phyloP scores from a whole-genome alignment of 2,797 vertebrate species.

The Sebastolobus altivelis region DNA sequence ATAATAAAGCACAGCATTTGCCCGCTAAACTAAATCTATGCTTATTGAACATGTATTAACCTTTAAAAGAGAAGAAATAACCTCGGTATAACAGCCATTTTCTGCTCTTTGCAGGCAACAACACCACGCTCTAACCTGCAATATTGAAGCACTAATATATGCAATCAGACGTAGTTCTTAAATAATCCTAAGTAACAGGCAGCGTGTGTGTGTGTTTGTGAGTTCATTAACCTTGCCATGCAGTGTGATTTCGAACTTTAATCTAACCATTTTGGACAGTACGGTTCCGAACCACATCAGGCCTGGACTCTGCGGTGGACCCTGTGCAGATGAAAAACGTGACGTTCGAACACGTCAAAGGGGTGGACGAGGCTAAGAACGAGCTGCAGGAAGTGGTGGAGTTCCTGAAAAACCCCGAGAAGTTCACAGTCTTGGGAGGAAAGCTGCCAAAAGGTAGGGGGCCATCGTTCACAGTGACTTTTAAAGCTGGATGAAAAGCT shows the following conservation, averaged over 20 bases:
- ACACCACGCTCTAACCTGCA: not conserved
- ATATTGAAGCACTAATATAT: not conserved
- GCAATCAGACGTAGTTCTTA: not conserved
- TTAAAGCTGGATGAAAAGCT: not conserved
- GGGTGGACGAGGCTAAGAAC: conserved; percentile 97
- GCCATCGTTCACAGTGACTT: not conserved
- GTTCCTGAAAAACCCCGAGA: conserved; percentile 96
- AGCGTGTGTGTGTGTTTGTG: conserved; percentile 23
- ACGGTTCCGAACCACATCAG: conserved; percentile 96
- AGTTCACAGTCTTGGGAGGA: conserved; percentile 96
- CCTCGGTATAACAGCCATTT: not conserved
- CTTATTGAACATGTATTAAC: not conserved
- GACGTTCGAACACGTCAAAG: conserved; percentile 98
- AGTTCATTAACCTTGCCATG: conserved; percentile 53
- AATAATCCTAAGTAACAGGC: not conserved
- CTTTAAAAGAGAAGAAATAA: not conserved
- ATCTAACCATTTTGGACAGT: conserved; percentile 89
- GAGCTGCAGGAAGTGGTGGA: conserved; percentile 98
- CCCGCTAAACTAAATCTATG: not conserved
- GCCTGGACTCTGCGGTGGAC: conserved; percentile 96
- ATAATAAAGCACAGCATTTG: not conserved
- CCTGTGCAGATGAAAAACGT: conserved; percentile 98
- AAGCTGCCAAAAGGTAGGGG: conserved; percentile 96
- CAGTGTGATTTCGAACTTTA: conserved; percentile 82
- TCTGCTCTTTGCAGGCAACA: not conserved